These are phyloP conservation scores for Glossophaga mutica DNA, from an alignment of 2,797 vertebrate genomes.

Conservation along the genomic window DNA sequence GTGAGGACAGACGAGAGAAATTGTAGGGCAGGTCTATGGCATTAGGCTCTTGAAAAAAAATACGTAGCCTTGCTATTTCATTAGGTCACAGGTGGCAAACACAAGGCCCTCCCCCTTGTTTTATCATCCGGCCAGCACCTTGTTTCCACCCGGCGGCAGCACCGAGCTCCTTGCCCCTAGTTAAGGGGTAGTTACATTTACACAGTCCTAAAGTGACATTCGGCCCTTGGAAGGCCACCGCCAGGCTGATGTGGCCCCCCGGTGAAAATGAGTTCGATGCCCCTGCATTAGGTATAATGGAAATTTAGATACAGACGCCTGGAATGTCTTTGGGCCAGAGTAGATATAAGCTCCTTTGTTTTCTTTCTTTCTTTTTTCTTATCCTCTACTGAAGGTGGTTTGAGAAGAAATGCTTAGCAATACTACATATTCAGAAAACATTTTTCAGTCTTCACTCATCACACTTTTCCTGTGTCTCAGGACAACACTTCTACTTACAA, in stretches of 20 bases:
- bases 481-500: not conserved
- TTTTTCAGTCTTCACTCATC: not conserved
- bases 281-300: not conserved
- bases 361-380: not conserved
- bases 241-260: no score
- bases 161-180: no score
- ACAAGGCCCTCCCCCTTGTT: no score
- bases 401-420: not conserved
- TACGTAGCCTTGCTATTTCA: not conserved
- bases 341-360: not conserved
- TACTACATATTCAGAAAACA: not conserved
- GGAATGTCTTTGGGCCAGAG: not conserved
- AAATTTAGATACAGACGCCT: not conserved
- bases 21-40: not conserved
- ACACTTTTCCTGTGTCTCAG: not conserved
- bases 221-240: no score
- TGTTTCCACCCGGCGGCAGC: no score
- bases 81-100: no score
- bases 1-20: not conserved
- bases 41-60: not conserved
- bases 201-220: no score
- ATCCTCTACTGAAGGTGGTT: not conserved
- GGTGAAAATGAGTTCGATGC: no score
- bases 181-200: no score
- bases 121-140: no score